These are phyloP conservation scores for Nanorana parkeri DNA, from an alignment of 2,113 vertebrate genomes.

Conservation along the genomic window DNA sequence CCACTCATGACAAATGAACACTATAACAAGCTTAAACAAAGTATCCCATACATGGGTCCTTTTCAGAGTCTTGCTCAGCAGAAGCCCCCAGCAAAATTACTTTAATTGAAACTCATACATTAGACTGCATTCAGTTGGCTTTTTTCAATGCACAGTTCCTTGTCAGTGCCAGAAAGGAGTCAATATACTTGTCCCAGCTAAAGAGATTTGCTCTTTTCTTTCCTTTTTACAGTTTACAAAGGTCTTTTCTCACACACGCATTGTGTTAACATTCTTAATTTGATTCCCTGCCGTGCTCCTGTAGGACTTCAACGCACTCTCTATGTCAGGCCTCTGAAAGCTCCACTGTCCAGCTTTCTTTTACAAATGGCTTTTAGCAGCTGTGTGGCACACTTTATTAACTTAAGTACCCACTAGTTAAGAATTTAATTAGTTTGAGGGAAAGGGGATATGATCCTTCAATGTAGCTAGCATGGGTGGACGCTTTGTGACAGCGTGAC, in stretches of 20 bases:
- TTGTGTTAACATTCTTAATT: slow-evolving; percentile 81
- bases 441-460: slow-evolving; percentile 80
- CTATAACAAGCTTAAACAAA: neutral
- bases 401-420: slow-evolving; percentile 82
- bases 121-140: slow-evolving; percentile 21
- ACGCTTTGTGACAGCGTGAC: slow-evolving; percentile 83
- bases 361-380: slow-evolving; percentile 78
- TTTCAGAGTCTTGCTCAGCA: neutral
- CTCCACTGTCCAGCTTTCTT: slow-evolving; percentile 77
- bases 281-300: slow-evolving; percentile 71
- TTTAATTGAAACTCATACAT: slow-evolving; percentile 28
- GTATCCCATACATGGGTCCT: neutral
- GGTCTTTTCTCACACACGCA: slow-evolving; percentile 79
- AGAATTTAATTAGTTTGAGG: slow-evolving; percentile 88
- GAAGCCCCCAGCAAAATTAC: neutral
- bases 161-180: slow-evolving; percentile 32
- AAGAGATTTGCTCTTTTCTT: slow-evolving; percentile 66
- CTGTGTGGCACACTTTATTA: slow-evolving; percentile 88
- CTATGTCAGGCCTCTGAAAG: slow-evolving; percentile 79
- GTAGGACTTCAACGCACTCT: slow-evolving; percentile 78
- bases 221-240: slow-evolving; percentile 73
- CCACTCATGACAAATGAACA: slow-evolving; percentile 3
- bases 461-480: slow-evolving; percentile 80
- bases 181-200: slow-evolving; percentile 36
- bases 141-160: slow-evolving; percentile 14